These are phyloP conservation scores for Perithous albicinctus DNA, from an alignment of 2,888 invertebrate species.

Conservation along the genomic window DNA sequence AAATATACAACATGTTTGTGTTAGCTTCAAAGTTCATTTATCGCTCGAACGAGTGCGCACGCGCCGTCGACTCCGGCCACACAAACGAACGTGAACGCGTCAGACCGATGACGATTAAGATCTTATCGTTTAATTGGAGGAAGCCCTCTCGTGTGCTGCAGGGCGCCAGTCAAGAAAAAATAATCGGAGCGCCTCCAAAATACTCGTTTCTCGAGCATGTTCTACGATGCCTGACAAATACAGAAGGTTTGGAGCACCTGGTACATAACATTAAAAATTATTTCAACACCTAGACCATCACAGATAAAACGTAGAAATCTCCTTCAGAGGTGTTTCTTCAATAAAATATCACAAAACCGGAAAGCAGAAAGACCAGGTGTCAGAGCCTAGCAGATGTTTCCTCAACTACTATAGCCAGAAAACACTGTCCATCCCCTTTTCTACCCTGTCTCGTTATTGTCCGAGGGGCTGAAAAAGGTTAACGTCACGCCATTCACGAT, in stretches of 20 bases:
- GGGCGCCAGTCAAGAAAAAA: constrained; percentile 60
- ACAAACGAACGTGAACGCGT: constrained; percentile 62
- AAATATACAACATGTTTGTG: background rate
- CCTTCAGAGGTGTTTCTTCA: constrained; percentile 20
- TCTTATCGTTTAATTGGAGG: constrained; percentile 80
- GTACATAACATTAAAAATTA: constrained; percentile 28
- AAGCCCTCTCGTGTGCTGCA: constrained; percentile 59
- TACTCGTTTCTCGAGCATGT: constrained; percentile 17
- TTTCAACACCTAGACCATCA: constrained; percentile 37
- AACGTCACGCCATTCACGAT: background rate
- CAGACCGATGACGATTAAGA: constrained; percentile 77
- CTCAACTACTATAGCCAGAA: background rate
- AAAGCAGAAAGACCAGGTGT: constrained; percentile 80
- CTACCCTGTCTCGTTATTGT: background rate
- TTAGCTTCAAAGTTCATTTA: constrained; percentile 25
- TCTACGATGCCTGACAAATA: constrained; percentile 46
- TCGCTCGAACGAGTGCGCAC: constrained; percentile 60
- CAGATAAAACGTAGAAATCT: constrained; percentile 24
- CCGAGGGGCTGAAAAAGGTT: background rate
- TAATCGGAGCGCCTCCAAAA: constrained; percentile 57
- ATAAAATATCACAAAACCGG: constrained; percentile 79
- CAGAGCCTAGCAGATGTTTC: constrained; percentile 78
- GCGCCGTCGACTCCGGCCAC: constrained; percentile 41
- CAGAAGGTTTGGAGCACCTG: constrained; percentile 18
- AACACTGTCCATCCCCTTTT: background rate